Conservation (phyloP, 1,140 invertebrate genomes). For the Plectrocnemia conspersa region DNA sequence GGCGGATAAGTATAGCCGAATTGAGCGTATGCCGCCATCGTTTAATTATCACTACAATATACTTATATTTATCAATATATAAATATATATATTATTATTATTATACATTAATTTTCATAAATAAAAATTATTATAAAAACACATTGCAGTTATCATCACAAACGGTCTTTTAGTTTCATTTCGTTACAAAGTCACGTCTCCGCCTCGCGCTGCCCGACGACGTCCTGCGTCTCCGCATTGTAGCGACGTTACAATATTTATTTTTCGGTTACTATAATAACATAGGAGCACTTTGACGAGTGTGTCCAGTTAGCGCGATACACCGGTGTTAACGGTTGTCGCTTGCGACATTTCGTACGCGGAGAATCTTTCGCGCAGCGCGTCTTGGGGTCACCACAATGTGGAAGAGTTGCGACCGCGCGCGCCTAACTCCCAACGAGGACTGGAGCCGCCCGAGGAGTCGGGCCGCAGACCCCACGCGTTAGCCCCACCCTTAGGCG, state of each 20-base stretch:
- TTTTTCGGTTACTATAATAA: background rate
- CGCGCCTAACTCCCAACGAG: conserved; percentile 18
- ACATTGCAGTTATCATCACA: conserved; percentile 15
- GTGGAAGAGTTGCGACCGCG: too few species aligned
- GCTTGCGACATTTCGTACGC: too few species aligned
- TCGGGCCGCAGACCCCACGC: conserved; percentile 27
- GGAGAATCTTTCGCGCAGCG: too few species aligned
- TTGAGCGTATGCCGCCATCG: conserved; percentile 70
- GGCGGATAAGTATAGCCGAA: conserved; percentile 71
- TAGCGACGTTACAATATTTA: background rate
- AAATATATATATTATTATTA: conserved; percentile 10
- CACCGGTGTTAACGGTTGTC: background rate
- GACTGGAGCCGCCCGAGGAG: conserved; percentile 23
- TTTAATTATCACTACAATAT: conserved; percentile 4
- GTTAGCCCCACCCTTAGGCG: conserved; percentile 5
- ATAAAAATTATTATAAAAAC: too few species aligned
- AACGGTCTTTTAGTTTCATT: too few species aligned
- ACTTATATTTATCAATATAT: too few species aligned
- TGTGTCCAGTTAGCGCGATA: too few species aligned
- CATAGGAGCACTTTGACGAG: background rate
- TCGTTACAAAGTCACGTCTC: too few species aligned
- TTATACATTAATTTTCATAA: too few species aligned
- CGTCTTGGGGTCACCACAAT: too few species aligned
- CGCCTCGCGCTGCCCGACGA: too few species aligned
- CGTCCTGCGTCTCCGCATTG: conserved; percentile 6